phyloP scores from a whole-genome alignment of 2,888 invertebrate genomes.

The Drosophila sordidula region DNA sequence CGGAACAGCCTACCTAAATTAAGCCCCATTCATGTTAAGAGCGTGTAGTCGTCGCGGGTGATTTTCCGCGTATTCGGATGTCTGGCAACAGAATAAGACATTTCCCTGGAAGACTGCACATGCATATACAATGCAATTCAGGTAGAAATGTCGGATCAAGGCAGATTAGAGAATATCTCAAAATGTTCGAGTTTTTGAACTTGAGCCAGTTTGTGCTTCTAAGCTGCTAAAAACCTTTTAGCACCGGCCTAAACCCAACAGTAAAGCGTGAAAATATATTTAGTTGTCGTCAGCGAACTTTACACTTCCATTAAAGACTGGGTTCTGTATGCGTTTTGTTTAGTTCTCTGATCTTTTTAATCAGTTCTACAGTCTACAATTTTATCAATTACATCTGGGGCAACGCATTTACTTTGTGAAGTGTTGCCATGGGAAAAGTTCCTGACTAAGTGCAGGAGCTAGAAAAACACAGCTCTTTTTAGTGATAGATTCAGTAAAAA shows the following conservation, averaged over 20 bases:
- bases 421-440: slow-evolving; percentile 8
- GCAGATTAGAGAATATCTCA: not conserved
- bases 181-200: not conserved
- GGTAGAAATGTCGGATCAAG: slow-evolving; percentile 1
- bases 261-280: slow-evolving; percentile 29
- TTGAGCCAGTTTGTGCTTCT: not conserved
- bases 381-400: too few relatives aligned
- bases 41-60: slow-evolving; percentile 24
- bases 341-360: too few relatives aligned
- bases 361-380: not conserved
- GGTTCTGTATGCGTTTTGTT: not conserved
- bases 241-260: slow-evolving; percentile 22
- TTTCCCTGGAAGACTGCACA: slow-evolving; percentile 28
- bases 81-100: not conserved
- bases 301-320: not conserved
- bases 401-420: too few relatives aligned
- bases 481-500: not conserved
- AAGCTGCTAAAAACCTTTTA: slow-evolving; percentile 1
- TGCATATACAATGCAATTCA: not conserved
- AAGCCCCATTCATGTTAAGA: slow-evolving; percentile 62
- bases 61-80: slow-evolving; percentile 44
- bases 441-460: slow-evolving; percentile 7
- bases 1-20: slow-evolving; percentile 36
- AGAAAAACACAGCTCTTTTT: slow-evolving; percentile 6
- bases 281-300: slow-evolving; percentile 18